These are phyloP conservation scores for Dipodomys spectabilis DNA, from an alignment of 2,113 vertebrate species.

Conservation along the genomic window DNA sequence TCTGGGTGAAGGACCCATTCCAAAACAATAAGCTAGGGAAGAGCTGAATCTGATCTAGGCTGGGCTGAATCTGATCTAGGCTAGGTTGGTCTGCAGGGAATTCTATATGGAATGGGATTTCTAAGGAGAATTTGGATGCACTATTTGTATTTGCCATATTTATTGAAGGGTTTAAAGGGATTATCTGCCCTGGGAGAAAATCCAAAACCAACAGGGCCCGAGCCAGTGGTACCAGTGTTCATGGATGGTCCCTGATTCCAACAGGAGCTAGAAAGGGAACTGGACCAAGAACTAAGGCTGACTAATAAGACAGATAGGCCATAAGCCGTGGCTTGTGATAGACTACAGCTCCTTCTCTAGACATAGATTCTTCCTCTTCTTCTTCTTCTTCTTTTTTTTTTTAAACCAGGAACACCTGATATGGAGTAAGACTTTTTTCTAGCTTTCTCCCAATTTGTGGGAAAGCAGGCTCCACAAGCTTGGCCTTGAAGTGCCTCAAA, in stretches of 20 bases:
- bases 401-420: background rate
- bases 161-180: background rate
- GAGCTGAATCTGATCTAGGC: background rate
- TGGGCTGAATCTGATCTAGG: too few species aligned
- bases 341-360: background rate
- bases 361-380: background rate
- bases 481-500: background rate
- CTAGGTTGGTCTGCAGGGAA: background rate
- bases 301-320: background rate
- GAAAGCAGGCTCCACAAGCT: rapidly evolving
- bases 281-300: background rate
- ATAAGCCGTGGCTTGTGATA: background rate
- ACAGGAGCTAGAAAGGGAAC: background rate
- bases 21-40: background rate
- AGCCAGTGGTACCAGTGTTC: background rate
- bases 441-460: background rate
- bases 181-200: conserved; percentile 19
- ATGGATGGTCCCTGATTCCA: background rate
- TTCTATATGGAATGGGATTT: background rate
- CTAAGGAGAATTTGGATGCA: background rate
- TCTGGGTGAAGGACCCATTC: background rate
- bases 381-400: background rate
- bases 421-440: background rate
- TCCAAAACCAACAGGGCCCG: background rate
- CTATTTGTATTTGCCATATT: background rate